Evolutionary conservation across 92 coral and sea anemone species (phyloP), one percentile per base, ranked within the genome.

Genomic region (Heteractis magnifica): DNA sequence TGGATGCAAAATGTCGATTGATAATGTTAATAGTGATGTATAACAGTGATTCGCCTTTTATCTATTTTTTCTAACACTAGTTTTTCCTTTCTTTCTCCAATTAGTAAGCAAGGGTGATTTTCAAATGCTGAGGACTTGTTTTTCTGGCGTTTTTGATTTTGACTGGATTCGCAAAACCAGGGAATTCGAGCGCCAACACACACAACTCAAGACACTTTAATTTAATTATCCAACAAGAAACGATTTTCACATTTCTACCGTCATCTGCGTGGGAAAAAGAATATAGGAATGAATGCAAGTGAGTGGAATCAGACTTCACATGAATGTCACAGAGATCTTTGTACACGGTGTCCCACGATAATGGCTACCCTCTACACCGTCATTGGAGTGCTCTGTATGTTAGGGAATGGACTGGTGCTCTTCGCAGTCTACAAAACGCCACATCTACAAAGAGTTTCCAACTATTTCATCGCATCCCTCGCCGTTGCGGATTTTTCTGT

Each of bases 401-500:
- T 71, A 4, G 93, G 95, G 21, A 92, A 92, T 65, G 52, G 77
- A 6, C 52, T 89, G 18, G 91, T 92, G 11, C 83, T 92, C 21
- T 58, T 68, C 6, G 76, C 91, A 14, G 77, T 92, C 55, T 87
- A 90, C 77, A 86, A 70, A 52, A 90, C 93, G 0, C 91, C 84
- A 3, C 51, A 77, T 7, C 76, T 92, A 14, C 95, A 92, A 12
- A 77, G 91, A 12, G 76, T 87, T 48, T 92, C 95, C 49, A 92
- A 92, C 83, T 90, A 87, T 26, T 92, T 79, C 79, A 92, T 92
- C 56, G 91, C 91, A 9, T 92, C 95, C 41, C 78, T 92, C 26
- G 95, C 93, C 0, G 85, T 65, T 7, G 95, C 93, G 0, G 95
- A 92, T 79, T 87, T 92, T 21, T 82, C 85, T 0, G 95, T 92